These are phyloP conservation scores for Heliothis virescens DNA, from an alignment of 1,140 invertebrate species.

Conservation along the genomic window DNA sequence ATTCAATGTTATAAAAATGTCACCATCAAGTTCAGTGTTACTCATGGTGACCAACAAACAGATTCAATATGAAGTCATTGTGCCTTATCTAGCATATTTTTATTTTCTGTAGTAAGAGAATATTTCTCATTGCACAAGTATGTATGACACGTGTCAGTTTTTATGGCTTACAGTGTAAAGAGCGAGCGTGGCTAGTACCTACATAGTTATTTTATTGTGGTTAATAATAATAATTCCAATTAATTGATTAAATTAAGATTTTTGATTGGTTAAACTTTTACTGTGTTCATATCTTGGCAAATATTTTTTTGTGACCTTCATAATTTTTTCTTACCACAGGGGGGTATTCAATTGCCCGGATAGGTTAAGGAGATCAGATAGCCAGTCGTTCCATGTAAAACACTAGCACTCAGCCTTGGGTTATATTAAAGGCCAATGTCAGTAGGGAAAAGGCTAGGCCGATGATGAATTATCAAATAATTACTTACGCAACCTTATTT, in stretches of 20 bases:
- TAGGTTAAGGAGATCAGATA: too few relatives aligned
- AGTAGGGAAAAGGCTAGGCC: too few relatives aligned
- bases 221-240: slow-evolving; percentile 1
- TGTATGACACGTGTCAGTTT: slow-evolving; percentile 28
- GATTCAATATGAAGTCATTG: neutral
- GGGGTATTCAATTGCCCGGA: too few relatives aligned
- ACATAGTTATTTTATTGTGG: slow-evolving; percentile 9
- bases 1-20: neutral
- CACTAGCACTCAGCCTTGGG: too few relatives aligned
- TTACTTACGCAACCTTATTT: too few relatives aligned
- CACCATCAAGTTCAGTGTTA: neutral
- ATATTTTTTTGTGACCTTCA: too few relatives aligned
- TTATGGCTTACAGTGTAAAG: neutral
- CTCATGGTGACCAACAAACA: neutral
- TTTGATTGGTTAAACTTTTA: neutral
- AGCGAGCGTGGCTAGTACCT: neutral
- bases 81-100: slow-evolving; percentile 16
- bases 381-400: too few relatives aligned
- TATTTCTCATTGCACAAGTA: slow-evolving; percentile 20
- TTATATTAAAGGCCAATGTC: too few relatives aligned
- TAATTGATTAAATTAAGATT: neutral
- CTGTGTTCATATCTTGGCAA: too few relatives aligned
- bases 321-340: too few relatives aligned
- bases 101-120: slow-evolving; percentile 14
- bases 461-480: too few relatives aligned